A percentile compares a stretch with the other conserved stretches of the same genome.
phyloP scores from a whole-genome alignment of 2,888 invertebrate genomes.

The Limulus polyphemus region DNA sequence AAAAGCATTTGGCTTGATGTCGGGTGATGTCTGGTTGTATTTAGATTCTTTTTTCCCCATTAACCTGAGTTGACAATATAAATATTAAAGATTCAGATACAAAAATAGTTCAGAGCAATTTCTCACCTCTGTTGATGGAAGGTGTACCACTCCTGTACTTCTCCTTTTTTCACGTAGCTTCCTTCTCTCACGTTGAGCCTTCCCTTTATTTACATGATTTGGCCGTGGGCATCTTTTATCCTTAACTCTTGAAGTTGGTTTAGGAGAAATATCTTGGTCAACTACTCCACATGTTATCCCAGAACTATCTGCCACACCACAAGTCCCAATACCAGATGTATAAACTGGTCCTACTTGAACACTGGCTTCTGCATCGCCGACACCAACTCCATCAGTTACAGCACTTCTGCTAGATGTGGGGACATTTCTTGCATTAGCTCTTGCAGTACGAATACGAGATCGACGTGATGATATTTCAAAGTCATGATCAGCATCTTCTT shows the following conservation, averaged over 20 bases:
- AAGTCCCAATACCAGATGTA: conserved; percentile 13
- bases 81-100: too few species aligned
- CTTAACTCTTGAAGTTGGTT: conserved; percentile 37
- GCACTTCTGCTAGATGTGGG: conserved; percentile 15
- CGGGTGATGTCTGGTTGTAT: too few species aligned
- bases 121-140: conserved; percentile 47
- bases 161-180: conserved; percentile 47
- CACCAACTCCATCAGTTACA: not conserved
- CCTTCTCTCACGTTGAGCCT: conserved; percentile 45
- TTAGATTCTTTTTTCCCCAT: too few species aligned
- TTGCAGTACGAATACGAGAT: conserved; percentile 42
- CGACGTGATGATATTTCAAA: conserved; percentile 44
- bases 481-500: conserved; percentile 48
- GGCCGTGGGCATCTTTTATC: conserved; percentile 37
- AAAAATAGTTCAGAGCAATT: too few species aligned
- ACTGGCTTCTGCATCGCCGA: not conserved
- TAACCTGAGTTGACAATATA: too few species aligned
- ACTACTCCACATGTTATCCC: conserved; percentile 9
- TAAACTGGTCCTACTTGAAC: conserved; percentile 26
- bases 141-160: conserved; percentile 48
- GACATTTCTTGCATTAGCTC: conserved; percentile 38
- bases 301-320: conserved; percentile 11
- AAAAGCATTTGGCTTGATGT: too few species aligned
- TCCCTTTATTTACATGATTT: conserved; percentile 45
- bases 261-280: conserved; percentile 39